A percentile compares a stretch with the other conserved stretches of the same genome.
phyloP scores from a whole-genome alignment of 2,113 vertebrate genomes.

The Hippocampus mohnikei region DNA sequence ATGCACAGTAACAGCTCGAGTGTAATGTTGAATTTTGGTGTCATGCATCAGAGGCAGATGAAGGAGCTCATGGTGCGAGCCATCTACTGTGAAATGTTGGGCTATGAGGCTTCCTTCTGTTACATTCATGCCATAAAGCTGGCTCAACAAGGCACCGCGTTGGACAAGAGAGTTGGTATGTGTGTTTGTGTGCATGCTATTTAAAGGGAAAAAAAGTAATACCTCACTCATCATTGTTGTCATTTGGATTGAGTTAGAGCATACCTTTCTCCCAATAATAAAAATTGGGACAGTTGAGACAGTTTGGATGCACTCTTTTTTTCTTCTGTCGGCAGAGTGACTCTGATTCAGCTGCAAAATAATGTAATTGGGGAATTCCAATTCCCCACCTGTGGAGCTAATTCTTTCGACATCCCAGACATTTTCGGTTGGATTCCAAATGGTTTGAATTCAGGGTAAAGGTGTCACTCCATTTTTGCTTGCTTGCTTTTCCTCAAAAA shows the following conservation, averaged over 20 bases:
- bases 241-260: too few species aligned
- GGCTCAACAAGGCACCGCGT: conserved; percentile 89
- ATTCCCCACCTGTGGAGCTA: not conserved
- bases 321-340: not conserved
- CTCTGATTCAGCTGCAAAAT: not conserved
- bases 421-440: too few species aligned
- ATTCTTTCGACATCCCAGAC: not conserved
- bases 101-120: conserved; percentile 90
- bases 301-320: too few species aligned
- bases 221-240: not conserved
- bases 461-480: not conserved
- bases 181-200: conserved; percentile 2
- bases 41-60: conserved; percentile 83
- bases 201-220: not conserved
- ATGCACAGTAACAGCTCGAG: not conserved
- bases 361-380: too few species aligned
- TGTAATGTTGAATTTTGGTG: not conserved
- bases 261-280: not conserved
- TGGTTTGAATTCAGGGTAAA: too few species aligned
- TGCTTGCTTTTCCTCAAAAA: not conserved
- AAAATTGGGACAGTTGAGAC: too few species aligned
- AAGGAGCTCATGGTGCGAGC: conserved; percentile 95
- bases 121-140: conserved; percentile 98
- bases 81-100: conserved; percentile 97
- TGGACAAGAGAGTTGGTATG: conserved; percentile 98